Conservation (phyloP, 2,888 invertebrate species). For the Scelioninae gen. 1 region DNA sequence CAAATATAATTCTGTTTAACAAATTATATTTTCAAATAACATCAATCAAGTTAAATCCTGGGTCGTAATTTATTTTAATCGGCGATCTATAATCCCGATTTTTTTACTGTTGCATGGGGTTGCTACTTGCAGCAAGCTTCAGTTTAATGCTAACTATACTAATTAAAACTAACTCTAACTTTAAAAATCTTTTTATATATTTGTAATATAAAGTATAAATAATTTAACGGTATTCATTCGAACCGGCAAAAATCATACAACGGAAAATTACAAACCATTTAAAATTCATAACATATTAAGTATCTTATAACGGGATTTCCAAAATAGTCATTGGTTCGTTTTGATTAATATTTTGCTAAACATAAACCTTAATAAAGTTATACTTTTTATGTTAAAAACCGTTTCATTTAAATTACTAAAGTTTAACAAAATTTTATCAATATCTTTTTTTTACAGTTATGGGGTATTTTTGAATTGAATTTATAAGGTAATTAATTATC, state of each 20-base stretch:
- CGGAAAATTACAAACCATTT: conserved; percentile 6
- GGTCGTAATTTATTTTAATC: conserved; percentile 25
- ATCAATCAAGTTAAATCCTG: conserved; percentile 59
- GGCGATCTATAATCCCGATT: not conserved
- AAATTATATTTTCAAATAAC: conserved; percentile 49
- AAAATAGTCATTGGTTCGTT: conserved; percentile 8
- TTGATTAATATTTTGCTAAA: not conserved
- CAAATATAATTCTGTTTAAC: conserved; percentile 25
- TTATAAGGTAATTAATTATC: too few species aligned
- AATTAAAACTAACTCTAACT: conserved; percentile 1
- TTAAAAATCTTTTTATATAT: not conserved
- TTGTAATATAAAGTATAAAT: conserved; percentile 11
- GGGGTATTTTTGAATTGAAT: too few species aligned
- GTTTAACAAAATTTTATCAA: not conserved
- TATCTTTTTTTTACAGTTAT: too few species aligned
- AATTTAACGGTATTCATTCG: conserved; percentile 4
- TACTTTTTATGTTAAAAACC: not conserved
- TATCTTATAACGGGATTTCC: conserved; percentile 24
- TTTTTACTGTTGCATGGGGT: conserved; percentile 24
- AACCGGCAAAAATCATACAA: conserved; percentile 6
- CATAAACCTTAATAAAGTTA: not conserved
- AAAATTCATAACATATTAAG: conserved; percentile 27
- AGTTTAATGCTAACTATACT: conserved; percentile 20
- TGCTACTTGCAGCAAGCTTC: conserved; percentile 8
- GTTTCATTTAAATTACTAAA: not conserved